Conservation (phyloP, 2,113 vertebrate genomes). For the Coptodon bakossiorum region DNA sequence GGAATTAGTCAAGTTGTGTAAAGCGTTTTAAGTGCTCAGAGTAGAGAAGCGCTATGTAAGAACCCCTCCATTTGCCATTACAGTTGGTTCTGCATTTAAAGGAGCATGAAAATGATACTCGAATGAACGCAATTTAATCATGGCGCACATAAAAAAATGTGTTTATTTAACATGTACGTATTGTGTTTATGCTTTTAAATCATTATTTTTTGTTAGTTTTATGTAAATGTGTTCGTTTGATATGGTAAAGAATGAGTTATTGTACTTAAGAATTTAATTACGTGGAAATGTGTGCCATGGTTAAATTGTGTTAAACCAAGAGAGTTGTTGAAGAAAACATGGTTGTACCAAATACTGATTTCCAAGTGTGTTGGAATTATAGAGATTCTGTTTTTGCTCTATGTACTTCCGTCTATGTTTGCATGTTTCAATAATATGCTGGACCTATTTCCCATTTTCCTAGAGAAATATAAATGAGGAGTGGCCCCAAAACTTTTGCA, state of each 20-base stretch:
- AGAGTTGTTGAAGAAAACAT: not conserved
- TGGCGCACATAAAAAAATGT: not conserved
- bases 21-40: not conserved
- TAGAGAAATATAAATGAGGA: not conserved
- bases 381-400: not conserved
- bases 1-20: not conserved
- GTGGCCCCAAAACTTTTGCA: not conserved
- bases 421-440: not conserved
- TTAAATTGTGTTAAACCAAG: not conserved
- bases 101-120: not conserved
- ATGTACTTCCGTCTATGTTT: not conserved
- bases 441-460: not conserved
- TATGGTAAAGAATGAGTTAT: not conserved
- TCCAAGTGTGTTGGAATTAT: not conserved
- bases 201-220: not conserved
- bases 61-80: not conserved
- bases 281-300: not conserved
- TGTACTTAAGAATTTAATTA: not conserved
- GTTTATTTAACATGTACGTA: not conserved
- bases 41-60: not conserved
- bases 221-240: not conserved
- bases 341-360: not conserved
- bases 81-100: not conserved
- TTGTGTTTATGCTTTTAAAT: not conserved
- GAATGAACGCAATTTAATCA: not conserved